Evolutionary conservation across 2,113 vertebrate species (phyloP).

Genomic region (Platycercus adscitus): DNA sequence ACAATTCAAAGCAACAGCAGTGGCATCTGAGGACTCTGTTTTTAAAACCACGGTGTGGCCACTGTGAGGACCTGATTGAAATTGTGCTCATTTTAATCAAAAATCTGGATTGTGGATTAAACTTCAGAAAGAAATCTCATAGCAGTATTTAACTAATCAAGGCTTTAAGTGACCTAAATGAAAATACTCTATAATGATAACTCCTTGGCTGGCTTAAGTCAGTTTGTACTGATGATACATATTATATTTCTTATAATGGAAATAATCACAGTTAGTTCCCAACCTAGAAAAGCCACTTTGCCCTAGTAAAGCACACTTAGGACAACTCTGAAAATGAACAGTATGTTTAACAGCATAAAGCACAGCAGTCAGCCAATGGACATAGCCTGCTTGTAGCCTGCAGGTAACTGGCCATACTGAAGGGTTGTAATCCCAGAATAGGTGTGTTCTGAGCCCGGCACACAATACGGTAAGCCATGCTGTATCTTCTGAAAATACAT

Average conservation of each 20-base stretch:
- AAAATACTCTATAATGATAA: background rate
- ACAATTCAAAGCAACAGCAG: background rate
- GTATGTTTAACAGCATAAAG: background rate
- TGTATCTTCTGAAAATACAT: background rate
- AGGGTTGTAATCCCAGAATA: background rate
- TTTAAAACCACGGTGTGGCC: background rate
- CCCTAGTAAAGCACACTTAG: background rate
- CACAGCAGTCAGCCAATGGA: background rate
- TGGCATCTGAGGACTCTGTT: background rate
- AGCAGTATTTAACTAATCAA: constrained; percentile 17
- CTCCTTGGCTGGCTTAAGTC: constrained; percentile 13
- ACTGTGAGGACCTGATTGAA: background rate
- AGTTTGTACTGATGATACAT: background rate
- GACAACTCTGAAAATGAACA: background rate
- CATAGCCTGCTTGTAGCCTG: background rate
- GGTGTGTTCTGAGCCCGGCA: background rate
- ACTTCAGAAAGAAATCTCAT: background rate
- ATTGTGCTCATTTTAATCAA: background rate
- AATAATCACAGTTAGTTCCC: background rate
- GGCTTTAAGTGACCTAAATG: constrained; percentile 40
- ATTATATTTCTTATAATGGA: background rate
- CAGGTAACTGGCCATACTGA: background rate
- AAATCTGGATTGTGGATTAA: constrained; percentile 12
- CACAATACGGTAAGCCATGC: accelerated
- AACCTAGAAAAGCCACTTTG: background rate